Base-by-base conservation (phyloP, 1,140 invertebrate genomes). In the Whitmania pigra region DNA sequence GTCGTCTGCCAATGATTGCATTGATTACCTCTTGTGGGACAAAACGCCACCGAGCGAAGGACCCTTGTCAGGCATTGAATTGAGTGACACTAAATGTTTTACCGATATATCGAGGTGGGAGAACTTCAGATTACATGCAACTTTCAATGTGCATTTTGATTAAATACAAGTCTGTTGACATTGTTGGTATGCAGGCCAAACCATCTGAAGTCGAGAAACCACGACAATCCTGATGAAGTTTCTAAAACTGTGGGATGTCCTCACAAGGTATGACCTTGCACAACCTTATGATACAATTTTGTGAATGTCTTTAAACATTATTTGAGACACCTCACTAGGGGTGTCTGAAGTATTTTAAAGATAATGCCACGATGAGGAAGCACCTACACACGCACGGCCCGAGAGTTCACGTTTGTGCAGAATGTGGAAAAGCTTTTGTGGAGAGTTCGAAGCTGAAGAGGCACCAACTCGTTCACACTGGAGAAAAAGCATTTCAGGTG, bases 381-480 rank as follows among this genome's bases (percentile, higher is more conserved):
- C 94, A 98, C 82, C 83, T 97, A 57, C 94, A 97, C 79, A 97
- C 94, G 36, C 94, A 98, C 82, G 94, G 94, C 0, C 94, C 94
- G 0, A 82, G 94, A 17, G 93, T 97, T 0, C 94, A 97, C 81
- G 94, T 97, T 0, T 97, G 94, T 84, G 93, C 93, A 0, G 94
- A 97, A 79, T 98, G 94, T 86, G 94, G 94, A 72, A 97, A 97
- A 82, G 94, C 94, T 0, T 98, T 98, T 83, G 94, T 97, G 5
- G 94, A 98, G 82, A 94, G 91, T 82, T 95, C 92, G 0, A 97
- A 97, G 84, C 83, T 98, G 69, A 97, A 97, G 81, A 83, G 93
- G 77, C 93, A 95, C 83, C 93, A 94, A 79, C 80, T 96, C 25
- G 93, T 95, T 9, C 93, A 95, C 78, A 95, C 93, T 0, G 93